Percentiles rank a stretch among this genome's conserved stretches.
Conservation (phyloP, 2,888 invertebrate species). For the Lochmaea crataegi region DNA sequence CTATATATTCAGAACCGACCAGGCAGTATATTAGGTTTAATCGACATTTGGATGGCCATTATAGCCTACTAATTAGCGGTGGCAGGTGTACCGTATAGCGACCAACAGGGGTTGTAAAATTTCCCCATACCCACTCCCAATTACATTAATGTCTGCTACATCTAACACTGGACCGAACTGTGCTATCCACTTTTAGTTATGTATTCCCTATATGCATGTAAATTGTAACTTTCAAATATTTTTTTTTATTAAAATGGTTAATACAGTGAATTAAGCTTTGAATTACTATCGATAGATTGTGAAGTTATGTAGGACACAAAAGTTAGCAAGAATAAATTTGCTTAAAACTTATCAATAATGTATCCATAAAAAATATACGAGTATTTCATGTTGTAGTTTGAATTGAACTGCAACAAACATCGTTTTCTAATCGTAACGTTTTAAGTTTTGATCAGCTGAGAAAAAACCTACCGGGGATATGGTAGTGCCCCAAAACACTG, state of each 20-base stretch:
- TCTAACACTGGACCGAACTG: constrained; percentile 40
- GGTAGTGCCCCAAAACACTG: too few species aligned
- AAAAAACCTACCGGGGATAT: too few species aligned
- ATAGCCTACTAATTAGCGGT: constrained; percentile 66
- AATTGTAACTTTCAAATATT: neutral
- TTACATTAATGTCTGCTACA: constrained; percentile 54
- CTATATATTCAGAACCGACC: constrained; percentile 20
- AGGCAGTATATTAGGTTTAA: constrained; percentile 64
- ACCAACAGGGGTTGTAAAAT: constrained; percentile 59
- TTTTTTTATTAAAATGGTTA: neutral
- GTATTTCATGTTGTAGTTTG: too few species aligned
- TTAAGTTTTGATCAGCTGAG: too few species aligned
- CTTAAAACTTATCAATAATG: too few species aligned
- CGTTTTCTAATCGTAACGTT: too few species aligned
- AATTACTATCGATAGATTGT: neutral
- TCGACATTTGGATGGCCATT: constrained; percentile 65
- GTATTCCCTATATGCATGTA: neutral
- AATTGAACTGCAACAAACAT: too few species aligned
- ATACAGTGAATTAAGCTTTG: too few species aligned
- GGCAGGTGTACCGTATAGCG: constrained; percentile 64
- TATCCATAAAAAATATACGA: too few species aligned
- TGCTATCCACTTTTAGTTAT: constrained; percentile 38
- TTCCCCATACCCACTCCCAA: constrained; percentile 53
- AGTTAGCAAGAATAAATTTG: too few species aligned
- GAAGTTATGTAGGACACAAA: neutral